A percentile compares a stretch with the other conserved stretches of the same genome.
Conservation (phyloP, 2,797 vertebrate genomes). For the Toxotes lorentzi region DNA sequence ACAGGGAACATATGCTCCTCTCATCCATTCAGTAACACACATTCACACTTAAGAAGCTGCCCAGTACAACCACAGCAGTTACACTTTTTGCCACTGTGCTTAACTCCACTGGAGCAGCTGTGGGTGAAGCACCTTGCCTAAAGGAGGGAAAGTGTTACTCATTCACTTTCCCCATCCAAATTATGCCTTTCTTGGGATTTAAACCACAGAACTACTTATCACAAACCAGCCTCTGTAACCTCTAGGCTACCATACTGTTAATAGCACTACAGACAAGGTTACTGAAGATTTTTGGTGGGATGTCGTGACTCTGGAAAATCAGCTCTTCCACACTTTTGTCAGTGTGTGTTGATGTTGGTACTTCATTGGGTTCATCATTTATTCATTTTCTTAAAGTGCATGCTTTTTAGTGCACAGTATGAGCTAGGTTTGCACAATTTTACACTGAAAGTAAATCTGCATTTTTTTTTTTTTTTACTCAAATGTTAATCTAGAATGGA, state of each 20-base stretch:
- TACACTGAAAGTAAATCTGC: background rate
- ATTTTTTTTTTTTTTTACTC: background rate
- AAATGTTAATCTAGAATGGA: background rate
- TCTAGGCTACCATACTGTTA: constrained; percentile 25
- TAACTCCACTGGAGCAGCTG: constrained; percentile 58
- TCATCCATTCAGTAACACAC: constrained; percentile 60
- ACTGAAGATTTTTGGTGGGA: constrained; percentile 11
- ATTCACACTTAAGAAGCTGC: constrained; percentile 64
- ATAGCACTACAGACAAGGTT: constrained; percentile 27
- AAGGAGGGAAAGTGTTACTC: constrained; percentile 72
- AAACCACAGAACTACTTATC: constrained; percentile 52
- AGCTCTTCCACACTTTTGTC: background rate
- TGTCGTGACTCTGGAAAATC: constrained; percentile 21
- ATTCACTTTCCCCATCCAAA: constrained; percentile 46
- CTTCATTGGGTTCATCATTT: background rate
- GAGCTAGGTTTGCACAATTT: background rate
- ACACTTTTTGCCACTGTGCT: constrained; percentile 45
- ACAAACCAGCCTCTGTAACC: constrained; percentile 42
- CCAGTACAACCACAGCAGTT: constrained; percentile 61
- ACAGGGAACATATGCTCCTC: constrained; percentile 61
- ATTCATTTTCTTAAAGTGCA: background rate
- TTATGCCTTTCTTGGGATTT: constrained; percentile 48
- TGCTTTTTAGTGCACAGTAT: background rate
- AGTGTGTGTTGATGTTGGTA: background rate
- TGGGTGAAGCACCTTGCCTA: constrained; percentile 65